Base-by-base conservation (phyloP, 2,797 vertebrate genomes). In the Propithecus deckenii region DNA sequence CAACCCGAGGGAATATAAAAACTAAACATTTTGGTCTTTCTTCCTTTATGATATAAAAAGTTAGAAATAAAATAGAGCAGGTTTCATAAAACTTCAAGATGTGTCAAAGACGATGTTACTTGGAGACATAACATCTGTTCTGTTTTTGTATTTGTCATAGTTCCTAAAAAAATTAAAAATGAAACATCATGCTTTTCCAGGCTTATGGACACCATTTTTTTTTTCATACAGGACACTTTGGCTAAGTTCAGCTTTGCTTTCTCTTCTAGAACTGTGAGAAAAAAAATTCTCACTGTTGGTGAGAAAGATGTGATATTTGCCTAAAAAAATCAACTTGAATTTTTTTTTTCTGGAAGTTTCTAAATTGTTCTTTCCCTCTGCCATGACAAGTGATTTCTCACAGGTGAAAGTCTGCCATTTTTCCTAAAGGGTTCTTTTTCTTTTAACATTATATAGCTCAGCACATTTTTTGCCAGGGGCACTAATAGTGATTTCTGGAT, bases 31-130 rank as follows among this genome's bases (percentile, higher is more conserved):
- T 97, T 97, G 20, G 0, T 94, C 3, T 96, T 95, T 95, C 17
- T 41, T 91, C 48, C 30, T 95, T 52, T 95, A 63, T 92, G 84
- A 84, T 83, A 86, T 94, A 69, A 96, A 97, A 97, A 96, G 89
- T 96, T 98, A 97, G 96, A 96, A 15, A 94, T 91, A 85, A 97
- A 92, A 95, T 59, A 94, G 3, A 98, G 43, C 41, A 97, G 74
- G 95, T 97, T 98, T 98, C 52, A 94, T 55, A 96, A 76, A 96
- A 90, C 97, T 98, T 98, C 95, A 96, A 97, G 78, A 98, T 90
- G 86, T 95, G 96, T 98, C 98, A 98, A 96, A 98, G 98, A 98
- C 98, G 95, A 97, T 98, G 95, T 98, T 98, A 87, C 94, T 61
- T 65, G 94, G 96, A 98, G 90, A 97, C 89, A 96, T 92, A 98